A percentile compares a stretch with the other conserved stretches of the same genome.
Conservation (phyloP, 2,888 invertebrate species). For the Eurytoma adleriae region DNA sequence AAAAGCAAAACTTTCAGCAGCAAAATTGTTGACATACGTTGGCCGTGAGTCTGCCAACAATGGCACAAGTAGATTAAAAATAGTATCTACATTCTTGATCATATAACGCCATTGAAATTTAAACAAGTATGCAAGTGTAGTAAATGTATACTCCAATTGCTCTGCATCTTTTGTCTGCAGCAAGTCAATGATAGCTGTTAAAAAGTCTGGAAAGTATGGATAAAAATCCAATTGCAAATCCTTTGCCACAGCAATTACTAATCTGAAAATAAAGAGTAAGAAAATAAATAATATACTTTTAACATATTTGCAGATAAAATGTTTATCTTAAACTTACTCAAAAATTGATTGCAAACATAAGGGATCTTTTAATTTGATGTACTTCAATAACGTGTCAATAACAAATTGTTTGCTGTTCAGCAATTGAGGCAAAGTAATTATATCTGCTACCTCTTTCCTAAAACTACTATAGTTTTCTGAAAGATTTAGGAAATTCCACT, state of each 20-base stretch:
- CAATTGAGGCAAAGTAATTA: slow-evolving; percentile 90
- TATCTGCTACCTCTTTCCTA: slow-evolving; percentile 84
- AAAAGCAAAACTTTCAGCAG: slow-evolving; percentile 97
- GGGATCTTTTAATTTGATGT: slow-evolving; percentile 84
- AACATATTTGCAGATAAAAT: slow-evolving; percentile 4
- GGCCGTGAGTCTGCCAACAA: slow-evolving; percentile 87
- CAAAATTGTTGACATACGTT: slow-evolving; percentile 92
- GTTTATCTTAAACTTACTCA: slow-evolving; percentile 82
- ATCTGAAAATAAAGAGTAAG: slow-evolving; percentile 77
- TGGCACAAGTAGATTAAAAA: slow-evolving; percentile 85
- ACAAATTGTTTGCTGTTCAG: slow-evolving; percentile 88
- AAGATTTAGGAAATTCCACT: slow-evolving; percentile 93
- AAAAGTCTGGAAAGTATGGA: slow-evolving; percentile 86
- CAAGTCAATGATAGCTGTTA: slow-evolving; percentile 84
- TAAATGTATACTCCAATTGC: slow-evolving; percentile 90
- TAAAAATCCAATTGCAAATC: slow-evolving; percentile 95
- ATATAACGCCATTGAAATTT: slow-evolving; percentile 92
- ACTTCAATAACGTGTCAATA: slow-evolving; percentile 83
- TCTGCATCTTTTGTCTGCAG: slow-evolving; percentile 88
- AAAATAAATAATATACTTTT: slow-evolving; percentile 22
- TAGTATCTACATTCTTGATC: slow-evolving; percentile 85
- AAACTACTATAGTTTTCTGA: slow-evolving; percentile 89
- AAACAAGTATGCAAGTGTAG: slow-evolving; percentile 92
- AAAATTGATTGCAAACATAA: slow-evolving; percentile 88
- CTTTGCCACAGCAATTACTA: slow-evolving; percentile 89